Evolutionary conservation across 2,113 vertebrate species (phyloP).

Genomic region (Hystrix cristata): DNA sequence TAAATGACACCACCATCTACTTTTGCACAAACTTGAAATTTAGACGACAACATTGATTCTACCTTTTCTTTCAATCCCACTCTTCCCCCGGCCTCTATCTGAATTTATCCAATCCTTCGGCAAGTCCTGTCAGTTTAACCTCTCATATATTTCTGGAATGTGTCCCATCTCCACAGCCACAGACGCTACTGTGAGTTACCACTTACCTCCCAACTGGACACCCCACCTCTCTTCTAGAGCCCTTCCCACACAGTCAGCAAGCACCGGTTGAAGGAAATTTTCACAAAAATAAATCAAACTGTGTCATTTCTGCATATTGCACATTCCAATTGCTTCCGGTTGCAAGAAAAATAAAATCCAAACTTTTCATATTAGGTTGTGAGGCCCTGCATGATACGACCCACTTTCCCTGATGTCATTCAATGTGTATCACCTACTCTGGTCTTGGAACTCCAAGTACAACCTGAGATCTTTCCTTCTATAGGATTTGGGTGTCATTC

Average conservation of each 20-base stretch:
- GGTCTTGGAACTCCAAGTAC: background rate
- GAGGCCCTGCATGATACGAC: background rate
- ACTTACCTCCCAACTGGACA: background rate
- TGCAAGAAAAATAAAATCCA: conserved; percentile 43
- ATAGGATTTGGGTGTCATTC: background rate
- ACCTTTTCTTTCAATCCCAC: background rate
- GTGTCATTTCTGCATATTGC: background rate
- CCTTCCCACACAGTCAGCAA: background rate
- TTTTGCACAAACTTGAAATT: background rate
- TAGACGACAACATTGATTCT: background rate
- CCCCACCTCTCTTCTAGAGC: background rate
- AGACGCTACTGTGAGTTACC: background rate
- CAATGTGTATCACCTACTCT: background rate
- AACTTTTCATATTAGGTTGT: background rate
- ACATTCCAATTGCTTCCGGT: background rate
- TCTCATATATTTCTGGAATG: background rate
- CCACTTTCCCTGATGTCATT: background rate
- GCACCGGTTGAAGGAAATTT: background rate
- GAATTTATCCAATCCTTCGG: background rate
- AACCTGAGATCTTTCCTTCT: background rate
- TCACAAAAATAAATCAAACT: background rate
- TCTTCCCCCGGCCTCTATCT: background rate
- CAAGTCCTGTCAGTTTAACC: background rate
- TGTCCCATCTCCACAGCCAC: background rate
- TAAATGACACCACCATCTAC: background rate